Evolutionary conservation across 2,888 invertebrate genomes (phyloP).

Genomic region (Bruchidius siliquastri): DNA sequence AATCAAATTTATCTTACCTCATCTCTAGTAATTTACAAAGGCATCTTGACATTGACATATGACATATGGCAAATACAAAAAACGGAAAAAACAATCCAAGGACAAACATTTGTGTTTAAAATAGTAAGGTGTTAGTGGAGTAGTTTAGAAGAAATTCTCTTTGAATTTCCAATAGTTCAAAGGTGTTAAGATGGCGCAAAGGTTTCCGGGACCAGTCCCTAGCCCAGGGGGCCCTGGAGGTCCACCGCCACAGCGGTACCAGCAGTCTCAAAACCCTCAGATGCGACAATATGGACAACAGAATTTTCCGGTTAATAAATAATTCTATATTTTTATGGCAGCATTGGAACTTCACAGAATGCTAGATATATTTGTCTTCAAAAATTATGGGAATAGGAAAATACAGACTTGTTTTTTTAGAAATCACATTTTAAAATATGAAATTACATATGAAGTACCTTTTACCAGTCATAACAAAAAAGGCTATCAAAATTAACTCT

Average conservation of each 20-base stretch:
- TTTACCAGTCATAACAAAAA: no score
- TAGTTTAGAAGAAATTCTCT: not conserved
- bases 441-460: no score
- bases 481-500: no score
- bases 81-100: not conserved
- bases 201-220: constrained; percentile 53
- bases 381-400: no score
- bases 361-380: no score
- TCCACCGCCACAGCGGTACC: constrained; percentile 56
- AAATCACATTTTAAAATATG: no score
- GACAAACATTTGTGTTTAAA: not conserved
- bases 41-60: not conserved
- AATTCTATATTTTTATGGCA: not conserved
- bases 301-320: constrained; percentile 65
- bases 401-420: no score
- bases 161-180: not conserved
- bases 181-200: constrained; percentile 49
- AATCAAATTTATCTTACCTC: not conserved
- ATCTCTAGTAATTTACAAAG: not conserved
- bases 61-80: not conserved
- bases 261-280: constrained; percentile 59
- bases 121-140: no score
- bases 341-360: no score
- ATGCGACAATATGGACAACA: constrained; percentile 68
- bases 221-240: constrained; percentile 52